Evolutionary conservation across 2,113 vertebrate genomes (phyloP).

Genomic region (Anolis sagrei): DNA sequence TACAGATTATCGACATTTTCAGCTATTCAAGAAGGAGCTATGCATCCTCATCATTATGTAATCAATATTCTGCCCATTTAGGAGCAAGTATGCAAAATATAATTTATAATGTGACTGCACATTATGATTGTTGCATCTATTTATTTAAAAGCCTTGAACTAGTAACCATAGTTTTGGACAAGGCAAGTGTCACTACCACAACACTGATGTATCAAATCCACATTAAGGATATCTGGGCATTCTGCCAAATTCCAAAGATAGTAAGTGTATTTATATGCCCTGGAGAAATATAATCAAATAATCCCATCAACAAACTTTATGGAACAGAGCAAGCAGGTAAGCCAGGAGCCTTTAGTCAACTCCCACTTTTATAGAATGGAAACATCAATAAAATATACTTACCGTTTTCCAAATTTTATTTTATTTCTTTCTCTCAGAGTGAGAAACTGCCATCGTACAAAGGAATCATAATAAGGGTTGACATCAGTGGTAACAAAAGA

Average conservation of each 20-base stretch:
- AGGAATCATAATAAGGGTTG: slow-evolving; percentile 97
- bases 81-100: neutral
- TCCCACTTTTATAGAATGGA: neutral
- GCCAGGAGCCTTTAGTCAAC: neutral
- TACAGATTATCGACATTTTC: neutral
- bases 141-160: neutral
- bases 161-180: neutral
- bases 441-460: slow-evolving; percentile 94
- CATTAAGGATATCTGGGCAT: neutral
- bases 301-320: accelerated
- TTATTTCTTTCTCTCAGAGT: slow-evolving; percentile 93
- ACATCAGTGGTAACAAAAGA: slow-evolving; percentile 96
- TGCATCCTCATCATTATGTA: neutral
- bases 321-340: neutral
- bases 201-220: neutral
- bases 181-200: neutral
- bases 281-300: accelerated
- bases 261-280: accelerated
- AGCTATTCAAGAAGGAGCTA: neutral
- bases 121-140: neutral
- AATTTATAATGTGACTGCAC: neutral
- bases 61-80: neutral
- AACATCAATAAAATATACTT: slow-evolving; percentile 13
- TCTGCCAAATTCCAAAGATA: neutral
- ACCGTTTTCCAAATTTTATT: slow-evolving; percentile 98